phyloP scores from a whole-genome alignment of 2,797 vertebrate species.

The Rhadinocentrus ornatus region DNA sequence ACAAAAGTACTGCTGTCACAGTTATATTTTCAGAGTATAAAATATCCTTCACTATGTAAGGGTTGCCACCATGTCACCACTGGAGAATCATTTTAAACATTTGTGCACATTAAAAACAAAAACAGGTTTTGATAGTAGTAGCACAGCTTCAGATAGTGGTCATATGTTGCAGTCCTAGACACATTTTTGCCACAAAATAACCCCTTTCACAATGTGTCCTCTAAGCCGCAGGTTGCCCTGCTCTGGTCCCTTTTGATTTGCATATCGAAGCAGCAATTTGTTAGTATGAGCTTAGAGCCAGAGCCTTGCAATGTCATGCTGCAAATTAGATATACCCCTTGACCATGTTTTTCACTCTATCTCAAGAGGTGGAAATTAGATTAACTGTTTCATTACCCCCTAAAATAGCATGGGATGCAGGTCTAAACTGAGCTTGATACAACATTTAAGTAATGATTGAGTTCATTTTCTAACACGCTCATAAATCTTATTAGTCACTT shows the following conservation, averaged over 20 bases:
- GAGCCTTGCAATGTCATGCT: conserved; percentile 79
- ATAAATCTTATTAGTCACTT: background rate
- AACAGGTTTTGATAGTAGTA: background rate
- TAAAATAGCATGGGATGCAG: conserved; percentile 41
- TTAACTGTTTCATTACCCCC: conserved; percentile 80
- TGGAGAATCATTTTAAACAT: conserved; percentile 10
- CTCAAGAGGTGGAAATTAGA: conserved; percentile 81
- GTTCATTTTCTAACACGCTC: background rate
- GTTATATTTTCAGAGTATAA: conserved; percentile 27
- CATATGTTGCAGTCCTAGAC: conserved; percentile 29
- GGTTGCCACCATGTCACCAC: conserved; percentile 2
- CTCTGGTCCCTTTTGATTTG: conserved; percentile 76
- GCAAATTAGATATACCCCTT: conserved; percentile 80
- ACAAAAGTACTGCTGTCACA: conserved; percentile 26
- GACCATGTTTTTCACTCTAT: conserved; percentile 78
- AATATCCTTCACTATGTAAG: conserved; percentile 6
- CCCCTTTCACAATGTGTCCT: conserved; percentile 58
- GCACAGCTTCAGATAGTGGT: background rate
- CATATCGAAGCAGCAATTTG: conserved; percentile 84
- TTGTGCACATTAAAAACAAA: background rate
- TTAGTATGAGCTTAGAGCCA: conserved; percentile 76
- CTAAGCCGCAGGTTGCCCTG: conserved; percentile 43
- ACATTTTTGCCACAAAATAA: conserved; percentile 43
- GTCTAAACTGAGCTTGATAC: conserved; percentile 49
- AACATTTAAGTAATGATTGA: conserved; percentile 18